Evolutionary conservation across 2,888 invertebrate genomes (phyloP).

Genomic region (Polyommatus iphigenia): DNA sequence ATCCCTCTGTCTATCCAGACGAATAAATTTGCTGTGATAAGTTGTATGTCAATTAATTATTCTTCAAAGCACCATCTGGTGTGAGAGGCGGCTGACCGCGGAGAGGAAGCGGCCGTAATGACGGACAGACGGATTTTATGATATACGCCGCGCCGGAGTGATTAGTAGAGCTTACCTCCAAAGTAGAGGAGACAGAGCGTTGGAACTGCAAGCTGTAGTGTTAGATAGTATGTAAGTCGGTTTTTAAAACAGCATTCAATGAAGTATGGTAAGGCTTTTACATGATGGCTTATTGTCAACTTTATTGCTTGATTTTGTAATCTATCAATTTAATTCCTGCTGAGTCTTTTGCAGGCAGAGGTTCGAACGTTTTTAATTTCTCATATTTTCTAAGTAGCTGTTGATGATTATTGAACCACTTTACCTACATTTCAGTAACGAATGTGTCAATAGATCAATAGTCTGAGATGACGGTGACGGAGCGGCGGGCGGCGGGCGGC

Average conservation of each 20-base stretch:
- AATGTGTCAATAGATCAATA: conserved; percentile 15
- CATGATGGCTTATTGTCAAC: no score
- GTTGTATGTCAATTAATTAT: conserved; percentile 80
- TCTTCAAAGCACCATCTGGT: conserved; percentile 79
- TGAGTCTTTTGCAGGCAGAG: no score
- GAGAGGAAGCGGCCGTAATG: conserved; percentile 61
- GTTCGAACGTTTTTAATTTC: no score
- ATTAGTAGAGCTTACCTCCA: conserved; percentile 23
- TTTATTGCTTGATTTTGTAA: no score
- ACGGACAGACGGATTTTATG: conserved; percentile 52
- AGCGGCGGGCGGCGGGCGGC: conserved; percentile 50
- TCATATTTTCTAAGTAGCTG: neutral
- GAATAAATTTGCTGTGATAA: conserved; percentile 79
- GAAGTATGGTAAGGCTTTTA: no score
- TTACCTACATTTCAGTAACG: neutral
- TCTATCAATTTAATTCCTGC: no score
- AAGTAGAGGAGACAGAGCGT: neutral
- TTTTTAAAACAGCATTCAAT: neutral
- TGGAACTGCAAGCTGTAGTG: neutral
- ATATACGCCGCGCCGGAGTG: conserved; percentile 33
- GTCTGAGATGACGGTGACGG: conserved; percentile 48
- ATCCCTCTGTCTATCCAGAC: conserved; percentile 72
- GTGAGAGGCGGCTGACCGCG: conserved; percentile 53
- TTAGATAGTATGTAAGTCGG: neutral
- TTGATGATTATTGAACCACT: neutral